Percentiles rank a stretch among this genome's conserved stretches.
Evolutionary conservation across 2,797 vertebrate species (phyloP).

Genomic region (Pteronotus mesoamericanus): DNA sequence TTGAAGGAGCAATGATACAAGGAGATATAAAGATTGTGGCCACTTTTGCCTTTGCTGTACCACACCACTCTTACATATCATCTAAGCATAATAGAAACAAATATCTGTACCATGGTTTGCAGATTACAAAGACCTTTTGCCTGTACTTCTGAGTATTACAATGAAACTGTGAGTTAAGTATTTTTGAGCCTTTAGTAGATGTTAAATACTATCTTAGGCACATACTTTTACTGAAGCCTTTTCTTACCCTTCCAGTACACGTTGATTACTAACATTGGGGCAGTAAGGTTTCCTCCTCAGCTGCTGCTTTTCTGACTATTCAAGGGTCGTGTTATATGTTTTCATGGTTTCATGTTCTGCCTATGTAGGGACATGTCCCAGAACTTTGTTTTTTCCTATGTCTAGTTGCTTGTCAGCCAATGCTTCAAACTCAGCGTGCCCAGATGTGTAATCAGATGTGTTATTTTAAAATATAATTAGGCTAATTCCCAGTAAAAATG

Average conservation of each 20-base stretch:
- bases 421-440: conserved; percentile 4
- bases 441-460: conserved; percentile 46
- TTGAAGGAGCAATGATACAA: neutral
- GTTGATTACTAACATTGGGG: conserved; percentile 8
- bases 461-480: conserved; percentile 51
- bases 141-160: neutral
- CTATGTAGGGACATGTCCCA: neutral
- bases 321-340: neutral
- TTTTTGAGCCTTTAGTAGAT: conserved; percentile 15
- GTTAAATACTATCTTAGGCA: neutral
- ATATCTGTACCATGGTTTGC: neutral
- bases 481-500: conserved; percentile 35
- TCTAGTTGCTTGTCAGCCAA: neutral
- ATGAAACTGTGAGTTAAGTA: conserved; percentile 17
- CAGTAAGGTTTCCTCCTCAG: neutral
- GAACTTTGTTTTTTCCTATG: conserved; percentile 10
- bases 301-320: neutral
- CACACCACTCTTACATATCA: neutral
- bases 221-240: neutral
- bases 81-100: conserved; percentile 44
- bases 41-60: neutral
- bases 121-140: neutral
- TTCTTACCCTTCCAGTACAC: neutral
- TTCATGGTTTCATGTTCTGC: neutral
- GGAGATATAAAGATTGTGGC: neutral